A percentile compares a stretch with the other conserved stretches of the same genome.
Evolutionary conservation across 2,797 vertebrate genomes (phyloP).

Genomic region (Tamandua tetradactyla): DNA sequence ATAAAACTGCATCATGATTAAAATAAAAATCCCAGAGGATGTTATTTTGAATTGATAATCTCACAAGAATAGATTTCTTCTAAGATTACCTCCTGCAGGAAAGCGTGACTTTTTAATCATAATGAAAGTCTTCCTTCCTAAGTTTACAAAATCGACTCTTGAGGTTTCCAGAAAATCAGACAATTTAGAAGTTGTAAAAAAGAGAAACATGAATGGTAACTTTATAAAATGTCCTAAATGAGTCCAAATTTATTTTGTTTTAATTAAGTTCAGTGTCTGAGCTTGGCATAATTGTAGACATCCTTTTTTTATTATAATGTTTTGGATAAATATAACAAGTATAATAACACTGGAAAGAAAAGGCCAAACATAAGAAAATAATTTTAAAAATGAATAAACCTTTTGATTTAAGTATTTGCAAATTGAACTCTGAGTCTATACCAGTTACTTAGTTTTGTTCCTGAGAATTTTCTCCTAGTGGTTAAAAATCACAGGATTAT

Average conservation of each 20-base stretch:
- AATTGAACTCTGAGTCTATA: background rate
- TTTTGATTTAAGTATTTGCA: constrained; percentile 17
- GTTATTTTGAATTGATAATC: constrained; percentile 66
- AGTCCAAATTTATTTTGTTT: background rate
- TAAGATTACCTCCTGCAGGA: constrained; percentile 50
- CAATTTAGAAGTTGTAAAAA: background rate
- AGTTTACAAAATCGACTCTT: constrained; percentile 50
- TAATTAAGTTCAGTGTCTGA: background rate
- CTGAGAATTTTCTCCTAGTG: background rate
- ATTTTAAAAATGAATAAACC: background rate
- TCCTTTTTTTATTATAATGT: background rate
- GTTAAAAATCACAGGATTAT: background rate
- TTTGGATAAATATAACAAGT: background rate
- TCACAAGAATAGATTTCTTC: constrained; percentile 40
- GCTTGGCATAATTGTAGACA: background rate
- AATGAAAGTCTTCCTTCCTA: constrained; percentile 32
- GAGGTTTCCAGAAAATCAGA: constrained; percentile 23
- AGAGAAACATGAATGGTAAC: background rate
- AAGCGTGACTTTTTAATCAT: constrained; percentile 40
- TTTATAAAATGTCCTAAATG: background rate
- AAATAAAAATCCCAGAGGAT: constrained; percentile 60
- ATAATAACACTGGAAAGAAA: background rate
- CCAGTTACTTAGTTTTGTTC: background rate
- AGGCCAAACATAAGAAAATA: background rate
- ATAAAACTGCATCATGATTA: constrained; percentile 67